Percentiles rank a stretch among this genome's conserved stretches.
phyloP scores from a whole-genome alignment of 2,797 vertebrate genomes.

The Mormyrops attenuatus region DNA sequence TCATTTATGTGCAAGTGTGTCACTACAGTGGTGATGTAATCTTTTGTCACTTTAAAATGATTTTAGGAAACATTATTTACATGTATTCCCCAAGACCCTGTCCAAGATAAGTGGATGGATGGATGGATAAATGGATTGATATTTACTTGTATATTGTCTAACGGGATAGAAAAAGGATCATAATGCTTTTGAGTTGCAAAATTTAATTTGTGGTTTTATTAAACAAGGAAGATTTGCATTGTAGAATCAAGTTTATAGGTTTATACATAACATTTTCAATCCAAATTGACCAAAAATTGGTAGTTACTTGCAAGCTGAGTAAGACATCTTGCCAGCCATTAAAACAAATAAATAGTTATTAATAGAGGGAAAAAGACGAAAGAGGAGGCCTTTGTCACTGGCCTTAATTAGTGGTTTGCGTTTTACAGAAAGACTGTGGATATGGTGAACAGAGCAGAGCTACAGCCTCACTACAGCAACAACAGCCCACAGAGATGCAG shows the following conservation, averaged over 20 bases:
- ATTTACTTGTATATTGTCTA: not conserved
- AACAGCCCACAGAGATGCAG: not conserved
- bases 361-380: not conserved
- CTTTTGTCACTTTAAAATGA: not conserved
- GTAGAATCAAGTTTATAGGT: not conserved
- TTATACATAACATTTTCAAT: not conserved
- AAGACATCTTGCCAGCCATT: not conserved
- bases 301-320: not conserved
- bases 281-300: not conserved
- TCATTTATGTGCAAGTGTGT: not conserved
- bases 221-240: not conserved
- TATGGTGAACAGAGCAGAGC: not conserved
- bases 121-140: not conserved
- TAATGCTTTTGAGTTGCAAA: not conserved
- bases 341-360: not conserved
- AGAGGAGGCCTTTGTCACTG: not conserved
- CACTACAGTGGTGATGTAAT: not conserved
- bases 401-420: not conserved
- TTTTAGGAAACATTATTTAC: not conserved
- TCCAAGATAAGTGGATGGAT: not conserved
- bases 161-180: not conserved
- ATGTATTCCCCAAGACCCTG: not conserved
- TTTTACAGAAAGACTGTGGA: not conserved
- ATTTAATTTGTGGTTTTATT: not conserved
- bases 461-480: not conserved